Percentiles rank a stretch among this genome's conserved stretches.
These are phyloP conservation scores for Sterrhoptilus dennistouni DNA, from an alignment of 2,113 vertebrate genomes.

Conservation along the genomic window DNA sequence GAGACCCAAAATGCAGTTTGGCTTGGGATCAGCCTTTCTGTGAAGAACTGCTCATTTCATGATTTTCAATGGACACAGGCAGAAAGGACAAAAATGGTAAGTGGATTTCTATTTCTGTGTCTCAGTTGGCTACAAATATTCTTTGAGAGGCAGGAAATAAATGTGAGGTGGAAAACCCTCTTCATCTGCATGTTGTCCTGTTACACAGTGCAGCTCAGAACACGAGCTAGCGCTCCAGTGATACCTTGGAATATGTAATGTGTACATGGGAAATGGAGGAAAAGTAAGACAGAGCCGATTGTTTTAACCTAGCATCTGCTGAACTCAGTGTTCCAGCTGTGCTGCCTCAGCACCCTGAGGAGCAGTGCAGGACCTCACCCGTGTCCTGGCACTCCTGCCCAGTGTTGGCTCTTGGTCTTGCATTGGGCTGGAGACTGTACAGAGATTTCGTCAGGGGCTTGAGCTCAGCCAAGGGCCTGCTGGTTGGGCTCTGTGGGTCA, in stretches of 20 bases:
- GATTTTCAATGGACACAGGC: slow-evolving; percentile 43
- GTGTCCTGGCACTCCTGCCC: neutral
- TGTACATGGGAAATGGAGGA: neutral
- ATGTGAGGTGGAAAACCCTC: slow-evolving; percentile 20
- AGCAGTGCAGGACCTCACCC: neutral
- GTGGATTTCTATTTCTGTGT: slow-evolving; percentile 34
- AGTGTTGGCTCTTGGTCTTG: neutral
- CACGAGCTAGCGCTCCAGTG: neutral
- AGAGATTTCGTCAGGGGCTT: neutral
- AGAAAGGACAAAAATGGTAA: slow-evolving; percentile 55
- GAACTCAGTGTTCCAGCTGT: neutral
- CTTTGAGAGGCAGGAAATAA: slow-evolving; percentile 55
- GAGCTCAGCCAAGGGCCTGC: neutral
- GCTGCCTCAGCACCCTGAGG: rapidly evolving
- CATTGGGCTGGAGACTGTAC: too few relatives aligned
- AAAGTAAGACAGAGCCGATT: neutral
- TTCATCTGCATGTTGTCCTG: slow-evolving; percentile 56
- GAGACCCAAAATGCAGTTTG: slow-evolving; percentile 54
- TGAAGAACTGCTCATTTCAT: slow-evolving; percentile 44
- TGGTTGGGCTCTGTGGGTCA: neutral
- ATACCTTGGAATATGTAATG: neutral
- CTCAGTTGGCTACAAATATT: slow-evolving; percentile 25
- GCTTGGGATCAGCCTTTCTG: slow-evolving; percentile 51
- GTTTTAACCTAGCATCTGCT: neutral
- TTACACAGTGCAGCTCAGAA: neutral